Evolutionary conservation across 92 coral and sea anemone genomes (phyloP).

Genomic region (Palythoa heliodiscus): DNA sequence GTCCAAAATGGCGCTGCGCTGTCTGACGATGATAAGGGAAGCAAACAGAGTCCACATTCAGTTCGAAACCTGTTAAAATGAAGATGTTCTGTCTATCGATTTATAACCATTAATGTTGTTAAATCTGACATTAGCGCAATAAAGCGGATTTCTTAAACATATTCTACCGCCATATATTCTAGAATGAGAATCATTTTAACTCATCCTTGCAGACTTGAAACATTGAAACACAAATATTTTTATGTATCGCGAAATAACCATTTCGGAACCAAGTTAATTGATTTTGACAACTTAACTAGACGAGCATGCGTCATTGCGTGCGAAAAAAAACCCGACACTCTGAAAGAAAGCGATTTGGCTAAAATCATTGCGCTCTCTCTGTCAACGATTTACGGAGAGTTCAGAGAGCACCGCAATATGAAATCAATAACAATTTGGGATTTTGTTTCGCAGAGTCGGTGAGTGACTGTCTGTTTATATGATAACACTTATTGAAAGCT

Average conservation of each 20-base stretch:
- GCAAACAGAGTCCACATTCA: too few relatives aligned
- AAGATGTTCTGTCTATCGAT: not conserved
- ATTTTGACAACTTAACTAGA: not conserved
- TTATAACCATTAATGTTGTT: not conserved
- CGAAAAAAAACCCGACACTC: not conserved
- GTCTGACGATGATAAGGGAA: not conserved
- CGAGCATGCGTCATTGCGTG: slow-evolving; percentile 21
- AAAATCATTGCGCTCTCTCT: not conserved
- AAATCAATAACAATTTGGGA: not conserved
- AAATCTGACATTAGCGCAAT: not conserved
- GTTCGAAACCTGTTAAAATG: not conserved
- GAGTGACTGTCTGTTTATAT: slow-evolving; percentile 2
- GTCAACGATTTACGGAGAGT: not conserved
- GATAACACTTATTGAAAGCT: not conserved
- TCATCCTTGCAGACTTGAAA: not conserved
- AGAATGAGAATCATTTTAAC: not conserved
- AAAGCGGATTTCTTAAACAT: not conserved
- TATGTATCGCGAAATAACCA: not conserved
- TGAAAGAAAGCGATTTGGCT: not conserved
- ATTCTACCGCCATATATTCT: not conserved
- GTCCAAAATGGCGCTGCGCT: slow-evolving; percentile 3
- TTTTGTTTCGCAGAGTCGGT: not conserved
- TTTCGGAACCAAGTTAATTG: not conserved
- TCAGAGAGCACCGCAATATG: not conserved
- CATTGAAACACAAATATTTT: not conserved